Evolutionary conservation across 1,140 invertebrate genomes (phyloP).

Genomic region (Liolophura sinensis): DNA sequence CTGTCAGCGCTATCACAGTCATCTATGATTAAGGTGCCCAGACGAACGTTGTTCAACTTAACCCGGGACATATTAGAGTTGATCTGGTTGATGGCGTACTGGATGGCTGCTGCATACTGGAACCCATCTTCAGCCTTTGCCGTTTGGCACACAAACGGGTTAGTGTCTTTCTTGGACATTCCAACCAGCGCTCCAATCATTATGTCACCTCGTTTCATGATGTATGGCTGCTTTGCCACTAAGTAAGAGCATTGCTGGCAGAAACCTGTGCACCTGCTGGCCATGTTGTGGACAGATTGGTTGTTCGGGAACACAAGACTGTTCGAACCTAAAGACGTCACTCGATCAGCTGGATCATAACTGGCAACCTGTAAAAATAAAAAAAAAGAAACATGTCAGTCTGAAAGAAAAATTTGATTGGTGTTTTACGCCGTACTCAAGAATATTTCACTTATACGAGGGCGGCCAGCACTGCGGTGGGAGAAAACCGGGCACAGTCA

Average conservation of each 20-base stretch:
- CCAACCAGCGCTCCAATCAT: slow-evolving; percentile 43
- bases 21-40: slow-evolving; percentile 43
- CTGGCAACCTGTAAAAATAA: slow-evolving; percentile 3
- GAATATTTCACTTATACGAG: too few species aligned
- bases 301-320: slow-evolving; percentile 9
- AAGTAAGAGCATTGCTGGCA: slow-evolving; percentile 41
- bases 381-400: neutral
- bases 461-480: too few species aligned
- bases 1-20: slow-evolving; percentile 39
- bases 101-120: slow-evolving; percentile 76
- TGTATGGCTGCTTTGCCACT: slow-evolving; percentile 17
- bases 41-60: slow-evolving; percentile 29
- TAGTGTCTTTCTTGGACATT: slow-evolving; percentile 22
- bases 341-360: slow-evolving; percentile 5
- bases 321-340: slow-evolving; percentile 8
- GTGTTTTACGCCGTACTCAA: too few species aligned
- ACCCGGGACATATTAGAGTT: slow-evolving; percentile 60
- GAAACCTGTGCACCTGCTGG: slow-evolving; percentile 22
- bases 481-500: too few species aligned
- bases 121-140: slow-evolving; percentile 62
- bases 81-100: slow-evolving; percentile 76
- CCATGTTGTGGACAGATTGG: slow-evolving; percentile 6
- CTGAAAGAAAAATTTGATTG: too few species aligned
- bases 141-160: slow-evolving; percentile 34
- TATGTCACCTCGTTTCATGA: slow-evolving; percentile 31